A percentile compares a stretch with the other conserved stretches of the same genome.
phyloP scores from a whole-genome alignment of 2,888 invertebrate genomes.

The Tachina fera region DNA sequence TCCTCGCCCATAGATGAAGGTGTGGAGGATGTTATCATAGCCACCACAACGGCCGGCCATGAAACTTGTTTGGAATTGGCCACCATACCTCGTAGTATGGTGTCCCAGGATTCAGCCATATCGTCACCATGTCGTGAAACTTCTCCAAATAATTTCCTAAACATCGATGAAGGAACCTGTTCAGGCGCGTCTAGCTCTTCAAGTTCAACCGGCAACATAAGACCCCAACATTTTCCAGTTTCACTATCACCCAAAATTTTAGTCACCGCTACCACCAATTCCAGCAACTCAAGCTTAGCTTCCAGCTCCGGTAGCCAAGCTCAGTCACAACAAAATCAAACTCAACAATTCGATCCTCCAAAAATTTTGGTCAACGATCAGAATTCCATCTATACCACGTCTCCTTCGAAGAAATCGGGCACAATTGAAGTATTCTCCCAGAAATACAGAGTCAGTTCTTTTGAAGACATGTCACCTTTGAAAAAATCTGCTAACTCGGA shows the following conservation, averaged over 20 bases:
- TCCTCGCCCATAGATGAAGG: slow-evolving; percentile 83
- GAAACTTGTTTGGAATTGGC: slow-evolving; percentile 81
- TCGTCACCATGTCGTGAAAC: slow-evolving; percentile 82
- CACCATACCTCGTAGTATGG: slow-evolving; percentile 80
- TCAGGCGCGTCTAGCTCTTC: slow-evolving; percentile 79
- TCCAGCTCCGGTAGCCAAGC: slow-evolving; percentile 68
- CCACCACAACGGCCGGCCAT: slow-evolving; percentile 80
- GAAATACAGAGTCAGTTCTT: slow-evolving; percentile 83
- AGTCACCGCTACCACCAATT: slow-evolving; percentile 79
- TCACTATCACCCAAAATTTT: slow-evolving; percentile 82
- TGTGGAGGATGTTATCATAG: slow-evolving; percentile 82
- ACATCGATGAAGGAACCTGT: slow-evolving; percentile 78
- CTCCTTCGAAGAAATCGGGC: slow-evolving; percentile 82
- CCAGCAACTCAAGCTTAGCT: slow-evolving; percentile 78
- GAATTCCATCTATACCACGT: slow-evolving; percentile 83
- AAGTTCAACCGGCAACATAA: slow-evolving; percentile 77
- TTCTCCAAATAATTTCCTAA: slow-evolving; percentile 81
- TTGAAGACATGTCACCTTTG: slow-evolving; percentile 82
- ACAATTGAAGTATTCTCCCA: slow-evolving; percentile 83
- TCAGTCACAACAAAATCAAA: slow-evolving; percentile 70
- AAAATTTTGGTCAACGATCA: slow-evolving; percentile 83
- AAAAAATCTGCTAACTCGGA: slow-evolving; percentile 74
- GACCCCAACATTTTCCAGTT: slow-evolving; percentile 81
- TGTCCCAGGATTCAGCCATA: slow-evolving; percentile 82
- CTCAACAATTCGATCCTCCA: slow-evolving; percentile 82